Conservation (phyloP, 2,113 vertebrate genomes). For the Morone saxatilis region DNA sequence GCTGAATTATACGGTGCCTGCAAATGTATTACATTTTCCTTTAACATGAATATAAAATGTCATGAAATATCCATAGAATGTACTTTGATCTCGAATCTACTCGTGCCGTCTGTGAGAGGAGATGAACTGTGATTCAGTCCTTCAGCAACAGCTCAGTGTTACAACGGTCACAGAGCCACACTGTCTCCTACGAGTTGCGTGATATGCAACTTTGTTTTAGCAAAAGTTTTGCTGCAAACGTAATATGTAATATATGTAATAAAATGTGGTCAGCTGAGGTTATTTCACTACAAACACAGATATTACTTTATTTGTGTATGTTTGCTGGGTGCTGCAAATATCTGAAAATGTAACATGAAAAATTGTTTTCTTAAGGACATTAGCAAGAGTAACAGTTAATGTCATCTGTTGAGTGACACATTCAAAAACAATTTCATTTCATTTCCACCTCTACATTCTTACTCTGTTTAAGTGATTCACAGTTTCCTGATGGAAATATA, state of each 20-base stretch:
- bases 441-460: no score
- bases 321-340: background rate
- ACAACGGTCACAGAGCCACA: background rate
- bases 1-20: background rate
- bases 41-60: background rate
- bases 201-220: background rate
- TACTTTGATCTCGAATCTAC: background rate
- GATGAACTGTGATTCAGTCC: background rate
- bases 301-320: background rate
- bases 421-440: background rate
- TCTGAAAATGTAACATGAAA: background rate
- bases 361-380: background rate
- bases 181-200: background rate
- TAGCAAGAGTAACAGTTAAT: background rate
- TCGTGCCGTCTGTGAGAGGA: background rate
- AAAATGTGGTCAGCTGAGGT: no score
- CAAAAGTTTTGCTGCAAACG: background rate
- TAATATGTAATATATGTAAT: no score
- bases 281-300: background rate
- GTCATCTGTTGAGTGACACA: background rate
- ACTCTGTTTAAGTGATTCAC: no score
- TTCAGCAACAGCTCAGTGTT: background rate
- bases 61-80: background rate
- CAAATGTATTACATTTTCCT: background rate
- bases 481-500: no score